Base-by-base conservation (phyloP, 1,140 invertebrate genomes). In the Drosophila parabipectinata region DNA sequence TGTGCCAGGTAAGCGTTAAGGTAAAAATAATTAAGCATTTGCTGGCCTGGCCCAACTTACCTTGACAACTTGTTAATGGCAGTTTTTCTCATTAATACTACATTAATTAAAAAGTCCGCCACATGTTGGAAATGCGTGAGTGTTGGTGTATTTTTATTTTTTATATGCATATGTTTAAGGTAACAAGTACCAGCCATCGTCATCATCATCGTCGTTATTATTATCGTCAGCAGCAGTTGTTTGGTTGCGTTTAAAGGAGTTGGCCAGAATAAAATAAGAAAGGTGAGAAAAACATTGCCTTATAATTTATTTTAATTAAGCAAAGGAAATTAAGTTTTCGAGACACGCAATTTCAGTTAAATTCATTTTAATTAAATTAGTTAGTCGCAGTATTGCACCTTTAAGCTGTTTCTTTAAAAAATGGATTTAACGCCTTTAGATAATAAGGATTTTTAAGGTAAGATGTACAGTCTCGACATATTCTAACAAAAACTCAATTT, bases 81-180 rank as follows among this genome's bases (percentile, higher is more conserved):
- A 63, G 95, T 95, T 93, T 97, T 96, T 84, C 95, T 94, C 90
- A 96, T 93, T 56, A 96, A 93, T 56, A 96, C 95, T 89, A 94
- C 95, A 91, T 96, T 96, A 83, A 96, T 94, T 75, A 95, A 95
- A 92, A 88, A 67, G 67, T 71, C 76, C 79, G 54, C 62, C 62
- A 59, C 68, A 81, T 73, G 63, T 66, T 41, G 74, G 47, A 39
- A 5, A 39, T 26, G 54, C 59, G 59, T 63, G 64, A 50, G 54
- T 47, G 62, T 41, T 58, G 24, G 21, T 68, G 58, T 47, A 28
- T 51, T 34, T 45, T 45, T 48, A 15, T 41, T 50, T 61, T 44
- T 14, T 54, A 55, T 53, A 32, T 41, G 50, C 28, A 48, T 56
- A 56, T 45, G 68, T 77, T 63, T 68, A 51, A 60, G 78, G 77